phyloP scores from a whole-genome alignment of 2,797 vertebrate genomes.

The Streptopelia turtur region DNA sequence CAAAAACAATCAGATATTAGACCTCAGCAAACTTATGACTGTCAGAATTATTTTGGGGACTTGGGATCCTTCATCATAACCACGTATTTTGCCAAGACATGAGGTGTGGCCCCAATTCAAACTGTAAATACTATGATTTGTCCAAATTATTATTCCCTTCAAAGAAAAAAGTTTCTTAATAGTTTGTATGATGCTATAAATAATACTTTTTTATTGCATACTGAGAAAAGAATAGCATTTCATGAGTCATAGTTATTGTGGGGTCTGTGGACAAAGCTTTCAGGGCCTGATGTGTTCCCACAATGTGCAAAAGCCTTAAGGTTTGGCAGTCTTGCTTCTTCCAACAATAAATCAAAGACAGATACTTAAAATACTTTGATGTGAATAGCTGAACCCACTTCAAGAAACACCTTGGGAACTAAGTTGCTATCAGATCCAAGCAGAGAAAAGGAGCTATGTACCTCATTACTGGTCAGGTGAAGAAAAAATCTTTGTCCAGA shows the following conservation, averaged over 20 bases:
- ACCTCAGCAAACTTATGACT: background rate
- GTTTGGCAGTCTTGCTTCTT: background rate
- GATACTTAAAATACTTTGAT: background rate
- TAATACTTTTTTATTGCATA: background rate
- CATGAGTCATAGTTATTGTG: background rate
- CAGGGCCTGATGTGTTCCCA: background rate
- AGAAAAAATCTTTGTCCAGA: background rate
- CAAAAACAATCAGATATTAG: background rate
- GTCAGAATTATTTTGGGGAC: background rate
- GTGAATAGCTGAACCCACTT: background rate
- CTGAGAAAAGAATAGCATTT: conserved; percentile 20
- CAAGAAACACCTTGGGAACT: background rate
- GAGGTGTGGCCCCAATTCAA: background rate
- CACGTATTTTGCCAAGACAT: background rate
- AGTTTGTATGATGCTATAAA: conserved; percentile 16
- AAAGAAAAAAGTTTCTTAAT: conserved; percentile 34
- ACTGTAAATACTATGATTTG: background rate
- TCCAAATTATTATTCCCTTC: background rate
- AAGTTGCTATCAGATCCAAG: background rate
- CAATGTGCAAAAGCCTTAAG: background rate
- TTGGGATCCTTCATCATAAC: background rate
- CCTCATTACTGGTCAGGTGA: background rate
- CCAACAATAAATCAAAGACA: background rate
- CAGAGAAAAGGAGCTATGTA: background rate
- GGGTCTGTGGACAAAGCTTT: background rate